phyloP scores from a whole-genome alignment of 2,888 invertebrate species.

The Nomada goodeniana region DNA sequence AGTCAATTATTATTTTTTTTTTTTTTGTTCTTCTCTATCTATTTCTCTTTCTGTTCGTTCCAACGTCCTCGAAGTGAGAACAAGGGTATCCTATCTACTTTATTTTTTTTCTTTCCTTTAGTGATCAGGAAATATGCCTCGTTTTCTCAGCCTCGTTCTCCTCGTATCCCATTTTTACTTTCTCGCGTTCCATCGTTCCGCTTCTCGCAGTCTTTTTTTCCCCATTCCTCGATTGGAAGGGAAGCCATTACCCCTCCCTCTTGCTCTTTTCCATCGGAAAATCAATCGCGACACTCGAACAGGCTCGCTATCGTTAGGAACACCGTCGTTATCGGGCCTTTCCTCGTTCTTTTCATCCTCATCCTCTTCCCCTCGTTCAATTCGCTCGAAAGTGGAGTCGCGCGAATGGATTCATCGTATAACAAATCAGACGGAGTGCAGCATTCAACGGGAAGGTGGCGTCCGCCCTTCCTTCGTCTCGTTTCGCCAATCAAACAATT shows the following conservation, averaged over 20 bases:
- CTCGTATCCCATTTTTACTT: neutral
- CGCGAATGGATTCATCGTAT: slow-evolving; percentile 52
- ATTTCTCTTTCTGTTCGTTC: slow-evolving; percentile 27
- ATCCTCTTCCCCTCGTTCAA: slow-evolving; percentile 8
- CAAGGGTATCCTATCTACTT: slow-evolving; percentile 11
- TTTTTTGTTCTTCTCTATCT: slow-evolving; percentile 19
- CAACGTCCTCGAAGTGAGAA: slow-evolving; percentile 47
- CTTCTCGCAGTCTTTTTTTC: neutral
- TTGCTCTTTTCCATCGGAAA: neutral
- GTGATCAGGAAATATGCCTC: slow-evolving; percentile 7
- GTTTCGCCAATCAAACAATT: neutral
- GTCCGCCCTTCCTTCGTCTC: slow-evolving; percentile 26
- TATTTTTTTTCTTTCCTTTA: neutral
- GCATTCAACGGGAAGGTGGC: slow-evolving; percentile 45
- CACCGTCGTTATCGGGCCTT: slow-evolving; percentile 27
- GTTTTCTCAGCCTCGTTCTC: slow-evolving; percentile 3
- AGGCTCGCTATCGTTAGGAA: slow-evolving; percentile 11
- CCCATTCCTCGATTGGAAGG: neutral
- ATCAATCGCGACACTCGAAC: neutral
- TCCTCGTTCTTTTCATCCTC: slow-evolving; percentile 5
- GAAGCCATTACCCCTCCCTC: neutral
- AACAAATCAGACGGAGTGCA: slow-evolving; percentile 67
- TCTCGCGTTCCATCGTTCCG: neutral
- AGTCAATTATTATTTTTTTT: neutral
- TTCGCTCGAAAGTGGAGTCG: slow-evolving; percentile 46